Base-by-base conservation (phyloP, 1,140 invertebrate genomes). In the Parapsyche elsis region DNA sequence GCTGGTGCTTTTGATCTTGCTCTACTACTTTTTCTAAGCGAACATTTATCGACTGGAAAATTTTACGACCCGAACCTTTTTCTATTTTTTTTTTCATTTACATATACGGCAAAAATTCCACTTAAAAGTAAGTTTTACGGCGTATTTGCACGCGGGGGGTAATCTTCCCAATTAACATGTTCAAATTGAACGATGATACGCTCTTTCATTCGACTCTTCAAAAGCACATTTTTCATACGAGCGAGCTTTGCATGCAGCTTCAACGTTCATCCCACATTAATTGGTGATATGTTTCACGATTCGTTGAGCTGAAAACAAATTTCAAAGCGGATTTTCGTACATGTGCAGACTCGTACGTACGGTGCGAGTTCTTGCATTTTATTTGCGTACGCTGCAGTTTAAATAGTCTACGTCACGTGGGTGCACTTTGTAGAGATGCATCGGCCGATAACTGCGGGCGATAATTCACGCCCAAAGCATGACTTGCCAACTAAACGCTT, bases 381-480 rank as follows among this genome's bases (percentile, higher is more conserved):
- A 38, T 38, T 38, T 7, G 30, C 30, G 30, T 38, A 38, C 30
- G 30, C 1, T 38, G 30, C 30, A 38, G 30, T n/a, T n/a, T n/a
- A n/a, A n/a, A n/a, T n/a, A n/a, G n/a, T 38, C 30, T 1, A 7
- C 7, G 30, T 38, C 30, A 38, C 30, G 30, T 38, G 30, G 30
- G 30, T 38, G 30, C 30, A 38, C 30, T 38, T 24, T 24, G 24
- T 16, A 23, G 5, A 71, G 70, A 71, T 44, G 14, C 12, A 26
- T 30, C 70, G 38, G 24, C 24, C 2, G 70, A 71, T 71, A 71
- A 26, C 70, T 14, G 12, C 7, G 5, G 19, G 71, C 71, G 24
- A 38, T 75, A 75, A 75, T 49, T 61, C 74, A 76, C 74, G 26
- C 53, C 24, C n/a, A 23, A 30, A 44, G 30, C 75, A 77, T 64